Evolutionary conservation across 1,140 invertebrate species (phyloP), one percentile per base, ranked within the genome.

Genomic region (Piezodorus guildinii): DNA sequence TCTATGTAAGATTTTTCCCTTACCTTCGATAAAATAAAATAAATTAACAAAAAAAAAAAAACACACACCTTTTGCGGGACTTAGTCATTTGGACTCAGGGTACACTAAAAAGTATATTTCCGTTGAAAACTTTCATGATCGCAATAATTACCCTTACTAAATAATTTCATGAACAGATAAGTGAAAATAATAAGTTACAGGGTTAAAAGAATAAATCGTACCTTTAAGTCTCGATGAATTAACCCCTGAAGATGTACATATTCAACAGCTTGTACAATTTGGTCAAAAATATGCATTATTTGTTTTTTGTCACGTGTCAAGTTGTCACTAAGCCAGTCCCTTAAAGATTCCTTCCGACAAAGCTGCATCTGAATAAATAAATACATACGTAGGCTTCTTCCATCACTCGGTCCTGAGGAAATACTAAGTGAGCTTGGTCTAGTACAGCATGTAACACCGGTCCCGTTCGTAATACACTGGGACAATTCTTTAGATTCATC

Each of bases 361-460:
- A 98, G 73, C 75, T 98, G 93, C 94, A 98, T 98, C 75, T 98
- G 94, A 72, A 98, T 97, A 71, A 94, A 97, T 1, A 98, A 78
- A 74, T 66, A 72, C 44, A 70, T 68, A 66, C 66, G 67, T 17
- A 23, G 25, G 21, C 30, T 44, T 12, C 25, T 60, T 8, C 34
- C 43, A 17, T 60, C 17, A 43, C 30, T 16, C 10, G 30, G 30
- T 43, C 17, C 25, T 9, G 30, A n/a, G 16, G 58, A 43, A 60
- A 60, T n/a, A 17, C 34, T 60, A 0, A 60, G 30, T 1, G n/a
- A 39, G 25, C 58, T 60, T 8, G 58, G 58, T 25, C 30, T 60
- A 3, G 52, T 23, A 25, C 23, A 56, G 23, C 19, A 23, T 23
- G 52, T 56, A 14, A 56, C 12, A 23, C 23, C 17, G 4, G 52